Conservation (phyloP, 2,888 invertebrate genomes). For the Cryptus viduatorius region DNA sequence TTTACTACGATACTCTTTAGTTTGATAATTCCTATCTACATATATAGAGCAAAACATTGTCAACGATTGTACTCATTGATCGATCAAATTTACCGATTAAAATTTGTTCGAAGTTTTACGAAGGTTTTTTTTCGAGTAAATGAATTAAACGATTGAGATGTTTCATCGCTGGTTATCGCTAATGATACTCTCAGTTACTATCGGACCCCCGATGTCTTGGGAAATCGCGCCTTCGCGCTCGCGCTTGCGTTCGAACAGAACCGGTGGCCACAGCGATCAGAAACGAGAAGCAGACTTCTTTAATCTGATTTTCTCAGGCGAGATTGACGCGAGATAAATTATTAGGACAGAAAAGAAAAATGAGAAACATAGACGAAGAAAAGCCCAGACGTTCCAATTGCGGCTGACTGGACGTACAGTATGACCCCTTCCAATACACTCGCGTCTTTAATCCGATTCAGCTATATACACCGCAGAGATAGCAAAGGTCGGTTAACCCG, state of each 20-base stretch:
- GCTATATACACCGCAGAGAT: background rate
- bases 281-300: constrained; percentile 59
- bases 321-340: constrained; percentile 57
- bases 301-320: constrained; percentile 77
- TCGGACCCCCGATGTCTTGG: constrained; percentile 61
- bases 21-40: background rate
- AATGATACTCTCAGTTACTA: constrained; percentile 27
- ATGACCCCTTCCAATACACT: constrained; percentile 24
- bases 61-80: constrained; percentile 9
- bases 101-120: background rate
- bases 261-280: too few relatives aligned
- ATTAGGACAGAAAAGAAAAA: background rate
- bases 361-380: background rate
- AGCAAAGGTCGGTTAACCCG: constrained; percentile 19
- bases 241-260: too few relatives aligned
- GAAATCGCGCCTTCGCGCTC: constrained; percentile 17
- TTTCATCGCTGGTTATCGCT: constrained; percentile 15
- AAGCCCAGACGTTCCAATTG: constrained; percentile 12
- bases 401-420: constrained; percentile 40
- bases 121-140: background rate
- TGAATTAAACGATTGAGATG: background rate
- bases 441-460: background rate
- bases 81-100: background rate
- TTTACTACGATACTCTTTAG: constrained; percentile 50
- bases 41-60: constrained; percentile 25